Conservation (phyloP, 2,797 vertebrate species). For the Anableps anableps region DNA sequence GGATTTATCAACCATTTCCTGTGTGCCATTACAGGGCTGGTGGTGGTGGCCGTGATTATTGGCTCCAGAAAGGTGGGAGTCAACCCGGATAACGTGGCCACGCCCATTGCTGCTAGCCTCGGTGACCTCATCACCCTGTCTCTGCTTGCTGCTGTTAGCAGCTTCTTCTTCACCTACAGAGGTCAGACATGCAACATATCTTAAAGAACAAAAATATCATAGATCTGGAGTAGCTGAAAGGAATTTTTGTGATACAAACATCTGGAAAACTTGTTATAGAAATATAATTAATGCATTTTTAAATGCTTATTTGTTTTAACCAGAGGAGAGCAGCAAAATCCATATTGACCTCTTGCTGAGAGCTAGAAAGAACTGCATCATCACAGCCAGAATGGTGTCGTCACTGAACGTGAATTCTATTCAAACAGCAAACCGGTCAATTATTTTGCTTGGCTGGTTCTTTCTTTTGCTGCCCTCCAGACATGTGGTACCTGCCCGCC, state of each 20-base stretch:
- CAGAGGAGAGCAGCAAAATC: conserved; percentile 56
- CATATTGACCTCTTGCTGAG: background rate
- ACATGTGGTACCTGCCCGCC: conserved; percentile 79
- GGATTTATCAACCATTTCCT: background rate
- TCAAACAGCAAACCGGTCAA: background rate
- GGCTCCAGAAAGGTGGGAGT: conserved; percentile 85
- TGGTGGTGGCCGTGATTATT: conserved; percentile 88
- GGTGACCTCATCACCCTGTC: conserved; percentile 89
- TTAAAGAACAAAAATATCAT: background rate
- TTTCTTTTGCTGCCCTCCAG: conserved; percentile 61
- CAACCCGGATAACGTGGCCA: conserved; percentile 92
- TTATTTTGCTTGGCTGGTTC: background rate
- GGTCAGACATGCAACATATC: conserved; percentile 71
- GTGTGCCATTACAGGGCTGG: conserved; percentile 73
- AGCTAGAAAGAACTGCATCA: background rate
- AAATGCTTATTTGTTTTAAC: conserved; percentile 2
- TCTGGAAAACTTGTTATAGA: background rate
- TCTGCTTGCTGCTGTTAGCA: conserved; percentile 86
- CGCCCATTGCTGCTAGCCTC: conserved; percentile 90
- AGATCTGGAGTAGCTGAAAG: background rate
- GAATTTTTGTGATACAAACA: background rate
- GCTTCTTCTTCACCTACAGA: conserved; percentile 82
- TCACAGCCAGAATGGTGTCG: background rate
- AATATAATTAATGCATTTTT: background rate
- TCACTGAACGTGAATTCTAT: background rate